phyloP scores from a whole-genome alignment of 2,888 invertebrate genomes.

The Ametastegia equiseti region DNA sequence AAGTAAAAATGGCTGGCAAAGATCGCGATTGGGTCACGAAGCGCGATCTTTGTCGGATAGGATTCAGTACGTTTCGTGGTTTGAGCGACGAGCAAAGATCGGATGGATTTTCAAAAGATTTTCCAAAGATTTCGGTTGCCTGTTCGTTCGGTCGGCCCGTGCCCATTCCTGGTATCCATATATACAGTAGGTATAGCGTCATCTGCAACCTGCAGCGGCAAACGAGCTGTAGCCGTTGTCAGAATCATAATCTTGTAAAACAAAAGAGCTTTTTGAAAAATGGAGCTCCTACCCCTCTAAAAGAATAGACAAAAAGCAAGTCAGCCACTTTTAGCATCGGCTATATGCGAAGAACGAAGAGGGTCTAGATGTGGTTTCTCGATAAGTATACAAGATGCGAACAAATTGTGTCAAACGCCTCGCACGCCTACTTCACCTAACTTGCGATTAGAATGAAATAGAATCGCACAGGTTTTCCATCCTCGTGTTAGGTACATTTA shows the following conservation, averaged over 20 bases:
- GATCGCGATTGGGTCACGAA: slow-evolving; percentile 47
- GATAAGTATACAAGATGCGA: slow-evolving; percentile 11
- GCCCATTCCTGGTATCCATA: slow-evolving; percentile 48
- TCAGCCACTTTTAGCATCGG: slow-evolving; percentile 4
- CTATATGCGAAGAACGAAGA: background rate
- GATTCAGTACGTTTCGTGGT: slow-evolving; percentile 64
- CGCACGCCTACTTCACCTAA: too few relatives aligned
- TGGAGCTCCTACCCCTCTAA: background rate
- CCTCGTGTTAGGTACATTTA: background rate
- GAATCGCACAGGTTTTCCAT: background rate
- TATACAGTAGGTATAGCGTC: slow-evolving; percentile 46
- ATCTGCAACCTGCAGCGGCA: slow-evolving; percentile 45
- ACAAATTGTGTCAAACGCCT: slow-evolving; percentile 39
- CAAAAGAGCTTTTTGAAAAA: slow-evolving; percentile 43
- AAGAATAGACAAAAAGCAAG: too few relatives aligned
- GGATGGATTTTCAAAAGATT: slow-evolving; percentile 45
- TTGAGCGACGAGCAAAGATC: slow-evolving; percentile 53
- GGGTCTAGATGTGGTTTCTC: slow-evolving; percentile 36
- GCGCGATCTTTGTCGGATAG: slow-evolving; percentile 69
- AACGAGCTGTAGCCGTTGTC: slow-evolving; percentile 51
- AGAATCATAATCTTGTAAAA: slow-evolving; percentile 56
- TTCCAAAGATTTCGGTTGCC: slow-evolving; percentile 23
- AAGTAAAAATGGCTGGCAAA: slow-evolving; percentile 36
- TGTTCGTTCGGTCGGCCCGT: slow-evolving; percentile 15
- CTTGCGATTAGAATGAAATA: background rate